Evolutionary conservation across 2,888 invertebrate genomes (phyloP).

Genomic region (Prostheceraeus crozeri): DNA sequence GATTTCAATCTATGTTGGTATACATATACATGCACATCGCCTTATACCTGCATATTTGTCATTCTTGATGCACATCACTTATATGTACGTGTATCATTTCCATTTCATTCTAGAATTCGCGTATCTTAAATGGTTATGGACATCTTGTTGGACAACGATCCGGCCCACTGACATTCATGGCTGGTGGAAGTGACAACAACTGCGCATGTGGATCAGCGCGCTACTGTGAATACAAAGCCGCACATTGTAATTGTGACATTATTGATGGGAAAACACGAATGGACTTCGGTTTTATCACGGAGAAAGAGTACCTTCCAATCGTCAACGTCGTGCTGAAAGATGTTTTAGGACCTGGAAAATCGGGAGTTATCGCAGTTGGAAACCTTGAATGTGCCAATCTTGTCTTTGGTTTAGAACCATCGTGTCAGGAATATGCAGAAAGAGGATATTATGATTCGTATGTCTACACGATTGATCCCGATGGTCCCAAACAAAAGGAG

Average conservation of each 20-base stretch:
- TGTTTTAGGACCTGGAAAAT: not conserved
- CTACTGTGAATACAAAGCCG: not conserved
- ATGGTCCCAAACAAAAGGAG: conserved; percentile 28
- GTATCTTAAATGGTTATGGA: no score
- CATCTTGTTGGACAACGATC: no score
- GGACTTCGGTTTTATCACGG: conserved; percentile 31
- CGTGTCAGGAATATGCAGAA: conserved; percentile 29
- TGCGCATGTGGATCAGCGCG: conserved; percentile 29
- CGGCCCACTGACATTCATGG: no score
- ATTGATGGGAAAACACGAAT: not conserved
- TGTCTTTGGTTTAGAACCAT: conserved; percentile 13
- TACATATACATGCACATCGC: no score
- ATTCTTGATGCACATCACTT: no score
- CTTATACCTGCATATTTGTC: no score
- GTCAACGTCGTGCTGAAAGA: conserved; percentile 4
- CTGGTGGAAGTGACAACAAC: conserved; percentile 17
- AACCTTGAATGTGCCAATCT: conserved; percentile 19
- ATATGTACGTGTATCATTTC: no score
- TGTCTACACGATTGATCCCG: conserved; percentile 31
- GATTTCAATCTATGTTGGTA: no score
- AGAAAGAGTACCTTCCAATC: conserved; percentile 31
- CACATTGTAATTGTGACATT: conserved; percentile 30
- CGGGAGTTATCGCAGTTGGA: conserved; percentile 26
- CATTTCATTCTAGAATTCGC: no score
- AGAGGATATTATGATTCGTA: conserved; percentile 20